A percentile compares a stretch with the other conserved stretches of the same genome.
phyloP scores from a whole-genome alignment of 2,113 vertebrate species.

The Dicerorhinus sumatrensis region DNA sequence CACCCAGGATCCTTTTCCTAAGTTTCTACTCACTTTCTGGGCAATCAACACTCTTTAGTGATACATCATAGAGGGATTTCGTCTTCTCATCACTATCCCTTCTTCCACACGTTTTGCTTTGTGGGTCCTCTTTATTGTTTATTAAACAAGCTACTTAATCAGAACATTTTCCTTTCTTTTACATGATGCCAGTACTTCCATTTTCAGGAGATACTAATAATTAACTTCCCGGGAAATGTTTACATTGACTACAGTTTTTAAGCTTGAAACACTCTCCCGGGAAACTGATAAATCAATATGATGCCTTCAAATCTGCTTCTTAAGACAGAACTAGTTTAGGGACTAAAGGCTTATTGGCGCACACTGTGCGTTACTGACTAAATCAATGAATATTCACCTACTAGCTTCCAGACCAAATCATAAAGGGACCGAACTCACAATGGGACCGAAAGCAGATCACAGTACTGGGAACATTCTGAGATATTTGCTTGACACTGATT shows the following conservation, averaged over 20 bases:
- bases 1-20: neutral
- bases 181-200: constrained; percentile 74
- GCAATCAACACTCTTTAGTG: neutral
- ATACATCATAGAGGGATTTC: neutral
- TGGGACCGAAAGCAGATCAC: neutral
- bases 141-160: constrained; percentile 49
- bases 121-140: neutral
- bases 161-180: constrained; percentile 55
- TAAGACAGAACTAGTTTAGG: constrained; percentile 66
- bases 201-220: constrained; percentile 81
- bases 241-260: constrained; percentile 78
- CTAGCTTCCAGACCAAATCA: constrained; percentile 50
- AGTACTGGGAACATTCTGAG: neutral
- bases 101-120: neutral
- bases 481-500: neutral
- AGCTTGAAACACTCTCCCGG: constrained; percentile 72
- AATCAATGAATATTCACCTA: constrained; percentile 71
- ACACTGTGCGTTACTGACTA: constrained; percentile 34
- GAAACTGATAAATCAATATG: constrained; percentile 81
- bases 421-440: constrained; percentile 49
- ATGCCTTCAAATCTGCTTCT: constrained; percentile 79
- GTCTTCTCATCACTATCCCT: neutral
- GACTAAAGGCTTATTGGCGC: constrained; percentile 76
- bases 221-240: constrained; percentile 80
- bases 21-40: neutral